Conservation (phyloP, 2,888 invertebrate genomes). For the Drepana falcataria region DNA sequence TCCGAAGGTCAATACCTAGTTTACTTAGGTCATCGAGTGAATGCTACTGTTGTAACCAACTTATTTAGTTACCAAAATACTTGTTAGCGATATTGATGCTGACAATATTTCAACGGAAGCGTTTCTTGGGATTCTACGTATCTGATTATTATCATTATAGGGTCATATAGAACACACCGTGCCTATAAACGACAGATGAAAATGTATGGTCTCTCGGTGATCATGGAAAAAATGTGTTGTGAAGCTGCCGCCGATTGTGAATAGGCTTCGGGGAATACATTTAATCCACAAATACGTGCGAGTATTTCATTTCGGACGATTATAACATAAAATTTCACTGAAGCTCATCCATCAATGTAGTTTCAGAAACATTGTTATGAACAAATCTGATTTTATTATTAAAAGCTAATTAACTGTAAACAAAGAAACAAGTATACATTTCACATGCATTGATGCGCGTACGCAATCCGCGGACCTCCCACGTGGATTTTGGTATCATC, state of each 20-base stretch:
- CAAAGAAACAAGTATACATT: conserved; percentile 6
- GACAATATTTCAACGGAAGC: too few relatives aligned
- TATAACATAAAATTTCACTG: conserved; percentile 2
- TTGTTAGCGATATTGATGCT: too few relatives aligned
- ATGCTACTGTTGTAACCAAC: too few relatives aligned
- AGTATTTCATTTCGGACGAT: conserved; percentile 30
- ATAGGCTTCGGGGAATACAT: conserved; percentile 1
- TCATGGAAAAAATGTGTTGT: background rate
- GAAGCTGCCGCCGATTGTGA: conserved; percentile 2
- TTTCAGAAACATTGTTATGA: too few relatives aligned
- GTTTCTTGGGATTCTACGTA: background rate
- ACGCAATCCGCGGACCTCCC: conserved; percentile 38
- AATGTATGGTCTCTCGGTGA: background rate
- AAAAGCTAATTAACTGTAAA: too few relatives aligned
- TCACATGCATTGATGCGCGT: conserved; percentile 12
- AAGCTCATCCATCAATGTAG: too few relatives aligned
- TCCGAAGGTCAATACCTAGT: too few relatives aligned
- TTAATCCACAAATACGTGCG: conserved; percentile 18
- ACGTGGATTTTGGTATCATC: conserved; percentile 30
- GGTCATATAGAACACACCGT: background rate
- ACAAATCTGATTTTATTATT: too few relatives aligned
- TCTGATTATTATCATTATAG: background rate
- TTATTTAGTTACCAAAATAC: too few relatives aligned
- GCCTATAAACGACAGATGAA: background rate
- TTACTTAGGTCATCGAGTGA: too few relatives aligned